A percentile compares a stretch with the other conserved stretches of the same genome.
phyloP scores from a whole-genome alignment of 1,140 invertebrate genomes.

The Macrobrachium rosenbergii region DNA sequence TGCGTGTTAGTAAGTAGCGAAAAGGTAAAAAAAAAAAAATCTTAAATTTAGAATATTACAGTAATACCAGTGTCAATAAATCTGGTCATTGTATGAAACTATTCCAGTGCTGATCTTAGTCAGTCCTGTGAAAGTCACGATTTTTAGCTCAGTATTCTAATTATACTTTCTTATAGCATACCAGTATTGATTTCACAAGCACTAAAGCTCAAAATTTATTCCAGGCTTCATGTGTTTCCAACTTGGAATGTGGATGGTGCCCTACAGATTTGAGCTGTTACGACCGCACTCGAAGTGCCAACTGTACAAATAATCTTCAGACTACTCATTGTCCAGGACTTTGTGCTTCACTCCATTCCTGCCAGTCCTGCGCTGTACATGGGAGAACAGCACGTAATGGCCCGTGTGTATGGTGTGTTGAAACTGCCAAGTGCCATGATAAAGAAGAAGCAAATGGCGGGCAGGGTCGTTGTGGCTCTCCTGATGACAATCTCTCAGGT shows the following conservation, averaged over 20 bases:
- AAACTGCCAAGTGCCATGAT: slow-evolving; percentile 92
- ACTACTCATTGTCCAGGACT: slow-evolving; percentile 89
- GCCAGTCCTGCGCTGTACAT: slow-evolving; percentile 83
- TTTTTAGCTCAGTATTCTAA: too few relatives aligned
- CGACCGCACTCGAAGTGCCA: slow-evolving; percentile 83
- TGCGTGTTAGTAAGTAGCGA: background rate
- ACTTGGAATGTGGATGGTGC: slow-evolving; percentile 96
- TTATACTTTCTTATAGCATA: too few relatives aligned
- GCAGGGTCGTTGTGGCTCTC: slow-evolving; percentile 81
- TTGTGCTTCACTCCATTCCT: slow-evolving; percentile 87
- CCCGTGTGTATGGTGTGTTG: slow-evolving; percentile 93
- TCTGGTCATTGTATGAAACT: too few relatives aligned
- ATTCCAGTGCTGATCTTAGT: too few relatives aligned
- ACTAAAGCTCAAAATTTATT: background rate
- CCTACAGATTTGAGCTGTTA: slow-evolving; percentile 86
- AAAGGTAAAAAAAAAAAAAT: background rate
- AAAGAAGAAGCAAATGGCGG: slow-evolving; percentile 6
- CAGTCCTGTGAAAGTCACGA: too few relatives aligned
- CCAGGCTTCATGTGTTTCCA: slow-evolving; percentile 78
- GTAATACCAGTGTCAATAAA: too few relatives aligned
- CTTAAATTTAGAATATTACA: background rate
- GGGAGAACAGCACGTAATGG: slow-evolving; percentile 71
- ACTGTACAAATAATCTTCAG: slow-evolving; percentile 89
- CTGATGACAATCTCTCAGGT: slow-evolving; percentile 81
- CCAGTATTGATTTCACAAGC: slow-evolving; percentile 71